A percentile compares a stretch with the other conserved stretches of the same genome.
Evolutionary conservation across 2,888 invertebrate genomes (phyloP).

Genomic region (Trichogramma evanescens): DNA sequence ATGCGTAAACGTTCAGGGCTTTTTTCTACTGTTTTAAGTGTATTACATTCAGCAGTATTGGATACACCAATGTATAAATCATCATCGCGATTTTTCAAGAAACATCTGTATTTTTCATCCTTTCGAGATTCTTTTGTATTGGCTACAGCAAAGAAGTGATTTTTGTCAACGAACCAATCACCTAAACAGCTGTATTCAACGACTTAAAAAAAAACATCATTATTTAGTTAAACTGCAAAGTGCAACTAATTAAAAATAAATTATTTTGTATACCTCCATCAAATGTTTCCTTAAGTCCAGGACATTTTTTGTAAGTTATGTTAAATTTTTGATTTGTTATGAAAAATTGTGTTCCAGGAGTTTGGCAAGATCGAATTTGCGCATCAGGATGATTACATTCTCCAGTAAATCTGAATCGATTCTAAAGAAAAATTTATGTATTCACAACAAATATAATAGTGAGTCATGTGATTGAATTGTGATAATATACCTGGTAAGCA

Average conservation of each 20-base stretch:
- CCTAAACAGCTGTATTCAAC: slow-evolving; percentile 90
- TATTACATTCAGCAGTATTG: slow-evolving; percentile 88
- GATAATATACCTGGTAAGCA: slow-evolving; percentile 62
- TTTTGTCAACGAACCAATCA: slow-evolving; percentile 92
- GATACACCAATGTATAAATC: slow-evolving; percentile 87
- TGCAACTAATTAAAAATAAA: neutral
- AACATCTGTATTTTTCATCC: slow-evolving; percentile 91
- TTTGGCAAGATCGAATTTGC: slow-evolving; percentile 88
- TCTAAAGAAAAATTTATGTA: slow-evolving; percentile 48
- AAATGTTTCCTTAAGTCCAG: slow-evolving; percentile 83
- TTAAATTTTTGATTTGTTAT: slow-evolving; percentile 96
- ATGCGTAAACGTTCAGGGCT: slow-evolving; percentile 84
- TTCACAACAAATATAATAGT: neutral
- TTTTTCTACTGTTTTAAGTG: slow-evolving; percentile 85
- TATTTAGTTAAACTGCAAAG: neutral
- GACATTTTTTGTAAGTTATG: slow-evolving; percentile 85
- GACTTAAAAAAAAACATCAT: slow-evolving; percentile 45
- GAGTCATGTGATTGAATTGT: neutral
- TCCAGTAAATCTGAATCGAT: slow-evolving; percentile 82
- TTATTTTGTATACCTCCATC: slow-evolving; percentile 58
- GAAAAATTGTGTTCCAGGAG: slow-evolving; percentile 89
- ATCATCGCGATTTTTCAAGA: slow-evolving; percentile 88
- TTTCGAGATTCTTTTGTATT: slow-evolving; percentile 93
- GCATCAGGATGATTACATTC: slow-evolving; percentile 86
- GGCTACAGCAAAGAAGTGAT: slow-evolving; percentile 95